phyloP scores from a whole-genome alignment of 2,113 vertebrate genomes.

The Nesospiza acunhae region DNA sequence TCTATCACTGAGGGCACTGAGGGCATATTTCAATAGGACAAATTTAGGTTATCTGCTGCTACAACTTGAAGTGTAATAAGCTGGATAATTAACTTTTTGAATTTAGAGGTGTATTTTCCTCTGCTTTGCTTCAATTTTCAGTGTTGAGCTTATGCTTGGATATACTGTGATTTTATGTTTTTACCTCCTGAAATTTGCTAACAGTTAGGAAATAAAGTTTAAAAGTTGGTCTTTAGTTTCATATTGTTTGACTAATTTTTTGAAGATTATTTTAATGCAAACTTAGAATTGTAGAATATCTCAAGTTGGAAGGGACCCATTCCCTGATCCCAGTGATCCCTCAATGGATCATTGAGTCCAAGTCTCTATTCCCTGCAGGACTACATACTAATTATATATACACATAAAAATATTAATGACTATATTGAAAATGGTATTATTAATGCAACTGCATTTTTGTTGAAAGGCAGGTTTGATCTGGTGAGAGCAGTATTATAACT shows the following conservation, averaged over 20 bases:
- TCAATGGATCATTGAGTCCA: background rate
- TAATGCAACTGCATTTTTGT: background rate
- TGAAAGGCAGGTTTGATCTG: background rate
- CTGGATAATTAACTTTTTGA: background rate
- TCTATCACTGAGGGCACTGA: background rate
- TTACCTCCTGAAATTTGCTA: background rate
- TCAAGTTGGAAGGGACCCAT: background rate
- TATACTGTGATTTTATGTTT: background rate
- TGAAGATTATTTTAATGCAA: background rate
- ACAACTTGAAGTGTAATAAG: background rate
- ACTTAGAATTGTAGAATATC: background rate
- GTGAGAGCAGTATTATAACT: background rate
- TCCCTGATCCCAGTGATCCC: too few relatives aligned
- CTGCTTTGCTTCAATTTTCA: background rate
- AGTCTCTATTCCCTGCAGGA: background rate
- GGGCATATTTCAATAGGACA: background rate
- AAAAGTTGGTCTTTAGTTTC: background rate
- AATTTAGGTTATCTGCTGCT: background rate
- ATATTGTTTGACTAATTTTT: background rate
- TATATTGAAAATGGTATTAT: background rate
- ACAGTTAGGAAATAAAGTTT: background rate
- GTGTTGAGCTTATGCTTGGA: background rate
- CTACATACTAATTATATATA: background rate
- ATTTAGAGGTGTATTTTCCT: background rate
- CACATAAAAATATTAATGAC: background rate